Conservation (phyloP, 2,888 invertebrate species). For the Tenthredo livida region DNA sequence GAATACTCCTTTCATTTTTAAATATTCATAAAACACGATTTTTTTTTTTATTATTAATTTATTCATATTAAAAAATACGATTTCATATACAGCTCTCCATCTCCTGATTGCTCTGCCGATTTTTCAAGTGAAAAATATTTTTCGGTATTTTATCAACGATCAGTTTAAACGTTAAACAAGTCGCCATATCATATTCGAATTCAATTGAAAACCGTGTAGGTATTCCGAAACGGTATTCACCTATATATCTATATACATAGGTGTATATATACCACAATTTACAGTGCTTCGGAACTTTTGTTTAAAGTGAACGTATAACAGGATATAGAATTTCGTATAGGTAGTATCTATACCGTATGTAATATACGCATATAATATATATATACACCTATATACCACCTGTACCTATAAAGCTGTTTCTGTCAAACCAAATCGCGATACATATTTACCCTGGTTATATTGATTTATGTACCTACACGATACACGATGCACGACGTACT, state of each 20-base stretch:
- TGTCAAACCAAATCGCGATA: slow-evolving; percentile 34
- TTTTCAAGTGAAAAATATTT: not conserved
- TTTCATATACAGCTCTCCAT: not conserved
- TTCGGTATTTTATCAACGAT: not conserved
- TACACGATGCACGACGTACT: not conserved
- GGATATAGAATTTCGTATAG: not conserved
- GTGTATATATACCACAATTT: not conserved
- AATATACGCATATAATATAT: not conserved
- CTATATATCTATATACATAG: not conserved
- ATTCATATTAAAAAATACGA: too few relatives aligned
- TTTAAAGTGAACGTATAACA: not conserved
- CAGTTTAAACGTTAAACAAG: not conserved
- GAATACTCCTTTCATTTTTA: too few relatives aligned
- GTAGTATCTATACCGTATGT: not conserved
- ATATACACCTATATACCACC: not conserved
- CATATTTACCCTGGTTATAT: slow-evolving; percentile 16
- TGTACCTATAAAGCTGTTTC: slow-evolving; percentile 22
- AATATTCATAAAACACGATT: too few relatives aligned
- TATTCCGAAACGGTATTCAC: not conserved
- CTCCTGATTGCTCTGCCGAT: not conserved
- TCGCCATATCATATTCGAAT: not conserved
- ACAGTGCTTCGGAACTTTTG: not conserved
- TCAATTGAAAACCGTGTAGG: not conserved
- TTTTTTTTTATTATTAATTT: too few relatives aligned
- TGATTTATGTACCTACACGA: not conserved